Percentiles rank a stretch among this genome's conserved stretches.
Evolutionary conservation across 1,140 invertebrate genomes (phyloP).

Genomic region (Battus philenor): DNA sequence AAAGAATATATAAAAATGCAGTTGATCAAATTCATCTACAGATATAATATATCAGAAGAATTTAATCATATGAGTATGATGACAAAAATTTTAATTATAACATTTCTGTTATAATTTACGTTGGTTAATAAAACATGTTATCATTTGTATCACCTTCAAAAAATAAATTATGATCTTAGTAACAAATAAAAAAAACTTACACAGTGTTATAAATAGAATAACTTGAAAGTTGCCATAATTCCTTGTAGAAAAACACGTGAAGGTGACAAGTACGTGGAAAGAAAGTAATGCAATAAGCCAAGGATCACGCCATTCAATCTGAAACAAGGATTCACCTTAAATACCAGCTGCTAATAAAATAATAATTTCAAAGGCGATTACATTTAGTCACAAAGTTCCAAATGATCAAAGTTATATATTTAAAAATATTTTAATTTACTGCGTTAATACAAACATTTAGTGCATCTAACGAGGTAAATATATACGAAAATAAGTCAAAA

Average conservation of each 20-base stretch:
- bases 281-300: constrained; percentile 86
- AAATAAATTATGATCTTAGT: too few species aligned
- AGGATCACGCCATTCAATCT: constrained; percentile 94
- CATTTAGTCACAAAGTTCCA: too few species aligned
- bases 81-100: too few species aligned
- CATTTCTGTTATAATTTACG: too few species aligned
- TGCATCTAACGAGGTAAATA: background rate
- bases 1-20: too few species aligned
- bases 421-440: too few species aligned
- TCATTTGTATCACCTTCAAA: too few species aligned
- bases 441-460: background rate
- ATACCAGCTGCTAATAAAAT: background rate
- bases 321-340: constrained; percentile 67
- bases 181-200: constrained; percentile 86
- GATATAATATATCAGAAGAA: too few species aligned
- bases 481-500: background rate
- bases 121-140: too few species aligned
- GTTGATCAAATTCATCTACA: too few species aligned
- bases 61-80: too few species aligned
- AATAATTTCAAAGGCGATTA: background rate
- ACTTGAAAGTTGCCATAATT: constrained; percentile 93
- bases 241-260: constrained; percentile 86
- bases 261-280: constrained; percentile 86
- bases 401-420: too few species aligned
- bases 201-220: constrained; percentile 85